Conservation (phyloP, 2,797 vertebrate genomes). For the Setipinna tenuifilis region DNA sequence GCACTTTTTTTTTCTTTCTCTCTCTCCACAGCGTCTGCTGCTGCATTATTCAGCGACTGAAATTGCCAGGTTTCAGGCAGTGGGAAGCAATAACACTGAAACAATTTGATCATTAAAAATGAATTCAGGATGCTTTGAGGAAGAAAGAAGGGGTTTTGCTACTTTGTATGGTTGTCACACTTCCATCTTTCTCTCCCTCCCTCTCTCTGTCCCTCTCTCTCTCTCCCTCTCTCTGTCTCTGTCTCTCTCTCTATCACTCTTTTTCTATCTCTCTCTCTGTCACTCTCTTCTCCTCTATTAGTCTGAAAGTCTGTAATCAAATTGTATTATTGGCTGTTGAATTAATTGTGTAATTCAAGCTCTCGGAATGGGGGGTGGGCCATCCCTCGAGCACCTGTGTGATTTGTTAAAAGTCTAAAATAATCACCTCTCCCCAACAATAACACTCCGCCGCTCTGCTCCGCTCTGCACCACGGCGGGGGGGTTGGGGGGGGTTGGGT, state of each 20-base stretch:
- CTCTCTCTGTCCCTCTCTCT: neutral
- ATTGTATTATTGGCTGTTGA: constrained; percentile 47
- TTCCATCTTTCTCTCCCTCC: neutral
- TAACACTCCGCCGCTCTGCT: neutral
- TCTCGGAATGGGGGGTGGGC: constrained; percentile 27
- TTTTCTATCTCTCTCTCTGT: neutral
- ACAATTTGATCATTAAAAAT: constrained; percentile 54
- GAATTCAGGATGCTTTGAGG: constrained; percentile 43
- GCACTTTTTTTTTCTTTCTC: neutral
- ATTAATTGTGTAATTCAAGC: constrained; percentile 48
- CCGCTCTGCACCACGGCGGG: neutral
- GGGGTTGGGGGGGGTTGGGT: too few relatives aligned
- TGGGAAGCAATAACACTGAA: constrained; percentile 53
- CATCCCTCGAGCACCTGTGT: constrained; percentile 12
- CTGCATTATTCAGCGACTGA: constrained; percentile 49
- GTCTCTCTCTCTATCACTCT: neutral
- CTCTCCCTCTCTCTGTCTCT: neutral
- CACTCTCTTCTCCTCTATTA: neutral
- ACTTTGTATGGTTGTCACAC: neutral
- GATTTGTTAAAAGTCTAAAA: neutral
- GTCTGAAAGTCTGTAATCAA: constrained; percentile 46
- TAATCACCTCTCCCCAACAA: neutral
- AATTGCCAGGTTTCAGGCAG: constrained; percentile 47
- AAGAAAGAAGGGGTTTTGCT: neutral
- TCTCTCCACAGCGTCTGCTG: constrained; percentile 31